Percentiles rank a stretch among this genome's conserved stretches.
phyloP scores from a whole-genome alignment of 2,888 invertebrate species.

The Myopa testacea region DNA sequence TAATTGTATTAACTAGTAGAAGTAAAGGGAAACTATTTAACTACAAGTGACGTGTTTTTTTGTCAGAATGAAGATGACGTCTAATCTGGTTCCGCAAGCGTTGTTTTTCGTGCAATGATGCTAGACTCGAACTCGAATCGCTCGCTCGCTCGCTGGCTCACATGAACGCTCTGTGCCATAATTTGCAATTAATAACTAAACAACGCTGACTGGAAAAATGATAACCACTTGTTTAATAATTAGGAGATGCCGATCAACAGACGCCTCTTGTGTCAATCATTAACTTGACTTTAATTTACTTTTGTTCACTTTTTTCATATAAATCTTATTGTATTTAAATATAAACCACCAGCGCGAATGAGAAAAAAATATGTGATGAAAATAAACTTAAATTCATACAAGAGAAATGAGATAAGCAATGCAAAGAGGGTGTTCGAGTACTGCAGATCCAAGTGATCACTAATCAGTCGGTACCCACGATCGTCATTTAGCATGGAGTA shows the following conservation, averaged over 20 bases:
- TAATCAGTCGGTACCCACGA: constrained; percentile 1
- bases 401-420: constrained; percentile 3
- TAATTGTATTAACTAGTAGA: no score
- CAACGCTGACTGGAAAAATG: not conserved
- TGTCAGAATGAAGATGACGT: no score
- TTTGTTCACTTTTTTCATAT: not conserved
- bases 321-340: not conserved
- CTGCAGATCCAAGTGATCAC: not conserved
- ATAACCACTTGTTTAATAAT: not conserved
- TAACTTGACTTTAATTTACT: constrained; percentile 9
- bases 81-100: no score
- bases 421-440: not conserved
- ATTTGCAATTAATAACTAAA: not conserved
- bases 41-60: no score
- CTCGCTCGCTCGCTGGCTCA: no score
- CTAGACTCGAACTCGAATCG: no score
- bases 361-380: not conserved
- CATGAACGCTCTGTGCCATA: no score
- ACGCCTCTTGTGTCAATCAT: constrained; percentile 13
- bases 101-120: no score
- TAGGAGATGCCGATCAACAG: constrained; percentile 18
- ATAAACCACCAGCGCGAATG: not conserved
- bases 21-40: no score
- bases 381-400: not conserved
- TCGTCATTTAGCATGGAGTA: not conserved